Evolutionary conservation across 2,797 vertebrate genomes (phyloP), one percentile per base, ranked within the genome.

Genomic region (Neopelma chrysocephalum): DNA sequence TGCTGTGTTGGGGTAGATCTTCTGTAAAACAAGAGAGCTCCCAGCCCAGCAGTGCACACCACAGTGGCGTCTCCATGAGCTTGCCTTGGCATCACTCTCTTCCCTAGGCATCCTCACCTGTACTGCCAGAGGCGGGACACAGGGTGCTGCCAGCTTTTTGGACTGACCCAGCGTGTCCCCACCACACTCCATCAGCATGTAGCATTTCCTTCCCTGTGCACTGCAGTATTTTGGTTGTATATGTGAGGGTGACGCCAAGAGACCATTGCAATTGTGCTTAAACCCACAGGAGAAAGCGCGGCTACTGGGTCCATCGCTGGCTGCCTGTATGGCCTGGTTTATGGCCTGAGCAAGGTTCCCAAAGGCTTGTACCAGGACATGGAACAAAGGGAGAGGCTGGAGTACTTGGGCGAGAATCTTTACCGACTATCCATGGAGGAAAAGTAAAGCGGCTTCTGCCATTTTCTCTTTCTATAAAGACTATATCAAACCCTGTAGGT

Each of bases 251-350:
- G 54, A n/a, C 54, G 10, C 43, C 85, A 50, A 95, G 45, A 72
- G 25, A 64, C 34, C 10, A 0, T 40, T 80, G 78, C 54, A n/a
- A 81, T 21, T 97, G 71, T 97, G 84, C 89, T 96, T 97, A 57
- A 78, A 91, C 9, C 96, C 81, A 16, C 95, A 99, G 99, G 99
- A 80, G 99, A 99, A 91, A 98, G 99, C 4, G 98, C 98, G 9
- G 99, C 99, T 32, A 99, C 99, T 0, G 99, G 99, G 19, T 97
- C 98, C 32, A 99, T 99, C 10, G 99, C 99, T 0, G 99, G 98
- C 54, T 99, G 98, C 95, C 98, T 99, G 34, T 99, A 98, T 1
- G 99, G 99, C 43, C 97, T 99, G 93, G 97, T 99, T 36, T 97
- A 99, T 0, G 99, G 99, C 66, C 94, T 99, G 85, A 98, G 71